Conservation (phyloP, 2,888 invertebrate species). For the Andrena camellia region DNA sequence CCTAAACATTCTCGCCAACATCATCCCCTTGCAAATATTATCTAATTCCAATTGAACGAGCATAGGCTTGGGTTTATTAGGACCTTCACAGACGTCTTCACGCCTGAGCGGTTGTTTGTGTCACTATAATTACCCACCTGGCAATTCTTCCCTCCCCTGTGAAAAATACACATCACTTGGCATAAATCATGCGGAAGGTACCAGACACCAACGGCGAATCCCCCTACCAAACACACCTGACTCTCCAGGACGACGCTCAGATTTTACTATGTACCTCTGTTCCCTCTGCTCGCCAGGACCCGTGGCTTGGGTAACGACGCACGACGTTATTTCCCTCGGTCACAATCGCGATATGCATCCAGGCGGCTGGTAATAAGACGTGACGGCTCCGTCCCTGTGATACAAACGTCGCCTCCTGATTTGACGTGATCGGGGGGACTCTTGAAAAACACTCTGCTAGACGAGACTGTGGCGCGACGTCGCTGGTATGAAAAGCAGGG, state of each 20-base stretch:
- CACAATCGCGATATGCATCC: constrained; percentile 9
- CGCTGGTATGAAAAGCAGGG: background rate
- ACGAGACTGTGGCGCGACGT: no score
- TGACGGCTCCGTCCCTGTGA: background rate
- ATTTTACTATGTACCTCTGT: constrained; percentile 1
- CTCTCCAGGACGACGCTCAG: background rate
- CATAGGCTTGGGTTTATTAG: constrained; percentile 5
- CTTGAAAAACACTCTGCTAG: background rate
- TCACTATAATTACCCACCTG: constrained; percentile 39
- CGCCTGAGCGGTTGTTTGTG: constrained; percentile 23
- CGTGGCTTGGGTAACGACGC: background rate
- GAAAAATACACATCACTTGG: constrained; percentile 13
- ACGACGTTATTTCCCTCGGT: constrained; percentile 19
- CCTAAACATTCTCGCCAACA: constrained; percentile 13
- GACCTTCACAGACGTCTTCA: constrained; percentile 18
- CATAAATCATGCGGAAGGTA: constrained; percentile 35
- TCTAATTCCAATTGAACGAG: constrained; percentile 38
- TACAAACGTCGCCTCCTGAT: background rate
- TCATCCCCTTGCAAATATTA: constrained; percentile 32
- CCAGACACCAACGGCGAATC: constrained; percentile 5
- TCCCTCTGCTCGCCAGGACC: background rate
- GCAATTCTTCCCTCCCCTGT: constrained; percentile 33
- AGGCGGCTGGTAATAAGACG: constrained; percentile 6
- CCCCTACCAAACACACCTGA: background rate
- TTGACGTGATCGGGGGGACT: background rate